Conservation (phyloP, 2,797 vertebrate species). For the Sebastes oblongus region DNA sequence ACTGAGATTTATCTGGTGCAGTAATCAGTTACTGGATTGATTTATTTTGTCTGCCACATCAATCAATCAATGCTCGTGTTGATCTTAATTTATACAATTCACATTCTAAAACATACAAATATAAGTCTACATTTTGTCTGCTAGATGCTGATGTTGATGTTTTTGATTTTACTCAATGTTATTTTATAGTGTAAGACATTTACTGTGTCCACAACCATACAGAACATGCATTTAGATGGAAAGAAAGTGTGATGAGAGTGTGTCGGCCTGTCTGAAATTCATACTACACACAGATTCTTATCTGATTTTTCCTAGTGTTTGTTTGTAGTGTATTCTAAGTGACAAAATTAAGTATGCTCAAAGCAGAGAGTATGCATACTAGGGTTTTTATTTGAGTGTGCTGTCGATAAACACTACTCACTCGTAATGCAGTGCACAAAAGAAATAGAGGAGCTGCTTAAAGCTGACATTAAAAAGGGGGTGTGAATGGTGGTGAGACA, state of each 20-base stretch:
- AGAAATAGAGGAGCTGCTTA: background rate
- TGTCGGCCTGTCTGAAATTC: background rate
- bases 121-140: background rate
- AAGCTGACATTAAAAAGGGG: background rate
- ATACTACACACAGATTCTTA: background rate
- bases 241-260: background rate
- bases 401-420: background rate
- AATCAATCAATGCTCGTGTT: constrained; percentile 16
- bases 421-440: background rate
- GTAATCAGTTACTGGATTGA: constrained; percentile 11
- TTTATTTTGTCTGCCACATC: background rate
- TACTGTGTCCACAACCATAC: background rate
- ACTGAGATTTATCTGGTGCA: constrained; percentile 3
- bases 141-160: background rate
- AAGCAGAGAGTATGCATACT: background rate
- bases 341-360: background rate
- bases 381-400: background rate
- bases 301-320: background rate
- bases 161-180: background rate
- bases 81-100: background rate
- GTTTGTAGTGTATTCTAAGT: background rate
- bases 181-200: background rate
- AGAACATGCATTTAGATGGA: background rate
- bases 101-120: background rate
- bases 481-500: background rate